Base-by-base conservation (phyloP, 2,113 vertebrate species). In the Perca schrenkii region DNA sequence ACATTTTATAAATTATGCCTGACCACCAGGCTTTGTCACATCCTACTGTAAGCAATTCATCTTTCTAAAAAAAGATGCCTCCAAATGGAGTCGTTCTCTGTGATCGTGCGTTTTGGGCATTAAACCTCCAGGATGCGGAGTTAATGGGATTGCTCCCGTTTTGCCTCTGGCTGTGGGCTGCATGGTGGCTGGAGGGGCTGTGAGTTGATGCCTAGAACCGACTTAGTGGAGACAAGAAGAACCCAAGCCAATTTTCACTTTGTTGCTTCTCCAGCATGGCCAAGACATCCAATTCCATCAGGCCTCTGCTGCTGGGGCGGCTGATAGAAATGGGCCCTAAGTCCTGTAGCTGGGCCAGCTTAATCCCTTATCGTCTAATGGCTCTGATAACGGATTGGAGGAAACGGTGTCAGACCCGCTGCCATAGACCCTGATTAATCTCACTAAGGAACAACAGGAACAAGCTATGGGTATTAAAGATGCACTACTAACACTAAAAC, bases 211-310 rank as follows among this genome's bases (percentile, higher is more conserved):
- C 80, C 86, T 75, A 68, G 86, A 90, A 91, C 58, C 28, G 84
- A 87, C 89, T 92, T 91, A 89, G 86, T 10, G 36, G 57, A 82
- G 74, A 91, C 83, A 65, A 82, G 82, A 79, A 80, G 86, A 85
- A 89, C 70, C 88, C 80, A 63, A 90, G 93, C 93, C 93, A 92
- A 91, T 93, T 93, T 94, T 86, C 71, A 90, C 91, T 94, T 93
- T 94, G 90, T 93, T 91, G 88, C 84, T 50, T 89, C 87, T 94
- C 90, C 88, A 94, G 86, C 82, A 80, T 76, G 82, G 89, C 88
- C 82, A 85, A 90, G 85, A 90, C 88, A 86, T 92, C 90, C 93
- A 94, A 94, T 93, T 94, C 90, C 93, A 87, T 91, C 91, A 91
- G 93, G 92, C 88, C 87, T 82, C 80, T 56, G 80, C 88, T 89